phyloP scores from a whole-genome alignment of 1,140 invertebrate species.

The Hormaphis cornu region DNA sequence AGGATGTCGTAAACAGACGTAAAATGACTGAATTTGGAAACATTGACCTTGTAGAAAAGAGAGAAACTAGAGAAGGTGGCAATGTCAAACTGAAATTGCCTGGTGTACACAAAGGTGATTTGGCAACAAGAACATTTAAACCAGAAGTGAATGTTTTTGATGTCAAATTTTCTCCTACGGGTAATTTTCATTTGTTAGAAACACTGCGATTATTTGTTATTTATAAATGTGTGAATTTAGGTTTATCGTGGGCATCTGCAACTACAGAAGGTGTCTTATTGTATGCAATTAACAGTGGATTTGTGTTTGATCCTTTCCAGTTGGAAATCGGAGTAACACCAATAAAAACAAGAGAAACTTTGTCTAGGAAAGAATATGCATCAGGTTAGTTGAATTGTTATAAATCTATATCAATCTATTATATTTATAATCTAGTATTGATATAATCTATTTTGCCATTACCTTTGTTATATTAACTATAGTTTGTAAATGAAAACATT shows the following conservation, averaged over 20 bases:
- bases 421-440: slow-evolving; percentile 27
- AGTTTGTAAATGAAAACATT: too few relatives aligned
- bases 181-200: slow-evolving; percentile 42
- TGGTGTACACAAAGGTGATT: slow-evolving; percentile 78
- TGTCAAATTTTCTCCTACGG: slow-evolving; percentile 87
- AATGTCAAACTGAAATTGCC: slow-evolving; percentile 67
- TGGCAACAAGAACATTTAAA: slow-evolving; percentile 70
- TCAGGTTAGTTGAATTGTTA: slow-evolving; percentile 44
- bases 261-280: slow-evolving; percentile 89
- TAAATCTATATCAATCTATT: neutral
- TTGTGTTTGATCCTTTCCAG: slow-evolving; percentile 77
- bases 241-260: slow-evolving; percentile 78
- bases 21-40: slow-evolving; percentile 92
- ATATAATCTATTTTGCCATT: too few relatives aligned
- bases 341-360: slow-evolving; percentile 51
- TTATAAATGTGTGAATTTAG: slow-evolving; percentile 47
- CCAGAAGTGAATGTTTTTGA: slow-evolving; percentile 80
- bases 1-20: slow-evolving; percentile 84
- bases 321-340: slow-evolving; percentile 75
- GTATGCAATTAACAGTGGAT: slow-evolving; percentile 72
- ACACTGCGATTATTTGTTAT: neutral
- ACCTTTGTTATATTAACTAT: too few relatives aligned
- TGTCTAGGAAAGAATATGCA: slow-evolving; percentile 55
- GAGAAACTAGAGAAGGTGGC: slow-evolving; percentile 63
- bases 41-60: slow-evolving; percentile 68